Conservation (phyloP, 1,140 invertebrate species). For the Brachionus manjavacas region DNA sequence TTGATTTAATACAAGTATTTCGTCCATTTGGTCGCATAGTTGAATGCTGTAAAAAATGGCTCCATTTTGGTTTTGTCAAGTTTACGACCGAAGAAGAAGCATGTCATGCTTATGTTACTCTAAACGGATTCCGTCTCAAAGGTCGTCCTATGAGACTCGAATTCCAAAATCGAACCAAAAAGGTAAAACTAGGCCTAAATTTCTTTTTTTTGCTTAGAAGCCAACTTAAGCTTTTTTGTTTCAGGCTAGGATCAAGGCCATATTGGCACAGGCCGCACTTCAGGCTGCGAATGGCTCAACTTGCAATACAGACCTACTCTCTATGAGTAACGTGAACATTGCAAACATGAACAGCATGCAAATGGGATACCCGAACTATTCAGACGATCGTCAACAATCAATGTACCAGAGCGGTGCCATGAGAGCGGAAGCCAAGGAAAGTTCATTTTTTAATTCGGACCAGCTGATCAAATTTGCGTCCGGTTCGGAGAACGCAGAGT, state of each 20-base stretch:
- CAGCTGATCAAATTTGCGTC: constrained; percentile 20
- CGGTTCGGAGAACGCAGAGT: neutral
- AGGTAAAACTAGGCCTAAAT: neutral
- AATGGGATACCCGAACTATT: neutral
- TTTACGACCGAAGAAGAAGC: constrained; percentile 41
- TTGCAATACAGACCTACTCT: constrained; percentile 25
- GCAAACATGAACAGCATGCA: neutral
- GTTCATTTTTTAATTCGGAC: constrained; percentile 17
- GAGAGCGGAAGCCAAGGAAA: neutral
- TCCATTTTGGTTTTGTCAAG: constrained; percentile 41
- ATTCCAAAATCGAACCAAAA: constrained; percentile 40
- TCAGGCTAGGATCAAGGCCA: constrained; percentile 32
- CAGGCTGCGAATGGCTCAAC: constrained; percentile 15
- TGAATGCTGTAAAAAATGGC: constrained; percentile 42
- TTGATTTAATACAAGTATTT: constrained; percentile 32
- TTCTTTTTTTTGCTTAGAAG: neutral
- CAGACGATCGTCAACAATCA: constrained; percentile 29
- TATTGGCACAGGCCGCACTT: constrained; percentile 9
- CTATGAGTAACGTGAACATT: constrained; percentile 39
- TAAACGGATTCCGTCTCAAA: constrained; percentile 34
- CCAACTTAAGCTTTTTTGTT: neutral
- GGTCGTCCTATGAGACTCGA: constrained; percentile 41
- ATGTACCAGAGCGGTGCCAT: neutral
- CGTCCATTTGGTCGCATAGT: constrained; percentile 38
- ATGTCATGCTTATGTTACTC: constrained; percentile 20